phyloP scores from a whole-genome alignment of 2,888 invertebrate genomes.

The Glyphotaelius pellucidus region DNA sequence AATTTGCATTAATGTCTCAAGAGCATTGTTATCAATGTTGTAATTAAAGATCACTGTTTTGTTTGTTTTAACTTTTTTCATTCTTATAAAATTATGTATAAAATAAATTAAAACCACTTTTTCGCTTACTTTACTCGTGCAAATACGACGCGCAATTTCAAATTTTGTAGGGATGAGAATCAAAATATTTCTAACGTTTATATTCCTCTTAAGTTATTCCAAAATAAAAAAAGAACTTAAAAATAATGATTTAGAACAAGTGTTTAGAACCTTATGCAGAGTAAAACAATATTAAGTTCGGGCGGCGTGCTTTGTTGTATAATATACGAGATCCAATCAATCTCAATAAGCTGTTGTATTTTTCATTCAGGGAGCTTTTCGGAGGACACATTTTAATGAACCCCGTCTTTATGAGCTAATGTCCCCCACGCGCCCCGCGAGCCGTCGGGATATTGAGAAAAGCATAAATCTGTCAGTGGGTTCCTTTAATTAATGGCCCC shows the following conservation, averaged over 20 bases:
- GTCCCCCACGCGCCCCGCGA: constrained; percentile 41
- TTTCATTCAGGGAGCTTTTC: background rate
- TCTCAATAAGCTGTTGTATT: background rate
- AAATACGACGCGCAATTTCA: too few species aligned
- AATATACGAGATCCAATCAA: background rate
- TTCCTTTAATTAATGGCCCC: constrained; percentile 54
- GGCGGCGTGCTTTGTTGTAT: background rate
- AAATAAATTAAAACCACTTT: too few species aligned
- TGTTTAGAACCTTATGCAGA: background rate
- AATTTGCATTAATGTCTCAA: too few species aligned
- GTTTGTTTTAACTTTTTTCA: too few species aligned
- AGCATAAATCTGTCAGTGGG: constrained; percentile 59
- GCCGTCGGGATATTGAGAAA: constrained; percentile 51
- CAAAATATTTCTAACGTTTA: too few species aligned
- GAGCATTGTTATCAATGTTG: too few species aligned
- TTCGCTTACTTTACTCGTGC: too few species aligned
- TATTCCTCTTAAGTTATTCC: too few species aligned
- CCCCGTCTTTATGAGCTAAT: constrained; percentile 43
- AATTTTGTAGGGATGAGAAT: too few species aligned
- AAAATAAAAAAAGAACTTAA: too few species aligned
- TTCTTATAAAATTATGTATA: too few species aligned
- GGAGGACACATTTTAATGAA: constrained; percentile 30
- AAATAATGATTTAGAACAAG: background rate
- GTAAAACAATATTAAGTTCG: background rate
- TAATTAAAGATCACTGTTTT: too few species aligned